Evolutionary conservation across 1,140 invertebrate species (phyloP), one percentile per base, ranked within the genome.

Genomic region (Listronotus oregonensis): DNA sequence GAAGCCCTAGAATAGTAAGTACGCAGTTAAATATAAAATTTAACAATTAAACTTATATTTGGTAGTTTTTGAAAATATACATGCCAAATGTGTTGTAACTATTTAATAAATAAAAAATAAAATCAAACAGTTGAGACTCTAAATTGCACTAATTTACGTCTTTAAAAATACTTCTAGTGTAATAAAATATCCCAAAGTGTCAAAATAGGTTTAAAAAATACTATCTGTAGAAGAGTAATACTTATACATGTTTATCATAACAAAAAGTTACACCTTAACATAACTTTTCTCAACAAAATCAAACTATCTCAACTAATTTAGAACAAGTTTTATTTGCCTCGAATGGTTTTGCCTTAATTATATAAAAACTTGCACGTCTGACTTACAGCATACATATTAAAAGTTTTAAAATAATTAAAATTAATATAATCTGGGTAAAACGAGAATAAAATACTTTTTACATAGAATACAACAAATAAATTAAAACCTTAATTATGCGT

Each of bases 381-480:
- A 27, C 21, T 27, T 27, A 27, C 21, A 27, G 21, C 21, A 27
- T 27, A 27, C 21, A n/a, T n/a, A n/a, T 27, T 27, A 27, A 27
- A 27, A 27, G 21, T 37, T 10, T 37, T 37, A 5, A 37, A 56
- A 43, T 56, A 56, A 18, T 54, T 39, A 55, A 55, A 40, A 55
- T 21, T 55, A 55, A 40, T 40, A 55, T 17, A 40, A 34, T 34
- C 9, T 9, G 55, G 39, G 34, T 44, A 27, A 57, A 57, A 57
- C 17, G 18, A 44, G 40, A 40, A 40, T 27, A 57, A 39, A 57
- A 46, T 57, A 57, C 55, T 57, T 44, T 57, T 11, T 57, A 57
- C 55, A 57, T 57, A 57, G 37, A 57, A 57, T 57, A 57, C 55
- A 57, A 18, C n/a, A 27, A 57, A 57, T 57, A 57, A 57, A 46